Conservation (phyloP, 2,797 vertebrate genomes). For the Chloroceryle inda region DNA sequence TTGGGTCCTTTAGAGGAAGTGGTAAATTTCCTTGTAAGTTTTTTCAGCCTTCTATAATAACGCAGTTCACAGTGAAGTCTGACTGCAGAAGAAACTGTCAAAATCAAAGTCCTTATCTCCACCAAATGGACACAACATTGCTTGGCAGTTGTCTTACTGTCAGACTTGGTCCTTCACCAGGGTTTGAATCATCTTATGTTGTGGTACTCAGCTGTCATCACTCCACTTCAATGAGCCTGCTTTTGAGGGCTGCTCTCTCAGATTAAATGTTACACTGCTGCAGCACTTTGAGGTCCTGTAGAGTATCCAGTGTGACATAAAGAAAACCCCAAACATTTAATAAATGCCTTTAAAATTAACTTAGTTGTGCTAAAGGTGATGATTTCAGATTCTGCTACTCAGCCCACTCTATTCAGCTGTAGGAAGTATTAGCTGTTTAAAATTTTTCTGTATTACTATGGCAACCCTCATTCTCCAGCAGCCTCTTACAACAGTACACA, state of each 20-base stretch:
- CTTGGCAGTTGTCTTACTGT: neutral
- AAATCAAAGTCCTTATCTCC: conserved; percentile 1
- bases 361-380: neutral
- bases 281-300: neutral
- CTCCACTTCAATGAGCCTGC: neutral
- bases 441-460: conserved; percentile 66
- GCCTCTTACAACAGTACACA: neutral
- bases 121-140: neutral
- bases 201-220: neutral
- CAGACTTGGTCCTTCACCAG: neutral
- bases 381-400: conserved; percentile 7
- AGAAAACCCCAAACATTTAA: neutral
- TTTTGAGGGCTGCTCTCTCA: neutral
- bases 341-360: conserved; percentile 9
- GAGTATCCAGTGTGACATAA: neutral
- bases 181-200: neutral
- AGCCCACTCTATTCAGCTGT: conserved; percentile 16
- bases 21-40: neutral
- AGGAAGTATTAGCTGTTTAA: conserved; percentile 50
- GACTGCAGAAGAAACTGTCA: neutral
- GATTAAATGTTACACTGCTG: neutral
- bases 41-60: neutral
- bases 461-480: conserved; percentile 54
- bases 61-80: neutral
- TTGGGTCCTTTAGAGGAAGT: neutral